Evolutionary conservation across 1,140 invertebrate genomes (phyloP).

Genomic region (Drosophila arizonae): DNA sequence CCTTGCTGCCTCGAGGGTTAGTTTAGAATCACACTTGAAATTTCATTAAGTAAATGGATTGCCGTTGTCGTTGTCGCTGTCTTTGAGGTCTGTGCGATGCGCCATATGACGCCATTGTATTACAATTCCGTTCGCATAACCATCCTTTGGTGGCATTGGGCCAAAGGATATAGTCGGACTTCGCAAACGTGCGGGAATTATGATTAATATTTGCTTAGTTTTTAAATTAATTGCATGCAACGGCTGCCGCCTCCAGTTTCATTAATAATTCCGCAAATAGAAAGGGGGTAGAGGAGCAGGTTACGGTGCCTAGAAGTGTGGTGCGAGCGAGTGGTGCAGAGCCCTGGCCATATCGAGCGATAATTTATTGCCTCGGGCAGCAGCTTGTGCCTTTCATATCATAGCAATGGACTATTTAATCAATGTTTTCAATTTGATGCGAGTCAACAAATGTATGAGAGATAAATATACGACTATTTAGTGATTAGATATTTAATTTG

Average conservation of each 20-base stretch:
- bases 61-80: conserved; percentile 21
- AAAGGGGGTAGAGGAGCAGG: background rate
- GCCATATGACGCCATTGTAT: conserved; percentile 73
- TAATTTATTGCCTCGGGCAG: conserved; percentile 4
- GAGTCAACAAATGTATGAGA: background rate
- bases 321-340: background rate
- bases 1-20: conserved; percentile 4
- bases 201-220: conserved; percentile 76
- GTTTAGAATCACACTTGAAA: conserved; percentile 71
- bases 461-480: background rate
- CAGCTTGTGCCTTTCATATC: conserved; percentile 32
- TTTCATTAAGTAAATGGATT: conserved; percentile 78
- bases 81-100: conserved; percentile 59
- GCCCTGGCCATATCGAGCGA: conserved; percentile 1
- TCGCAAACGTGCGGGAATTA: conserved; percentile 57
- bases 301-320: no score
- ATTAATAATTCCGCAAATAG: conserved; percentile 34
- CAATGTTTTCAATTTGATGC: conserved; percentile 18
- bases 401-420: conserved; percentile 18
- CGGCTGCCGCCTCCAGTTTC: conserved; percentile 18
- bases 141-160: conserved; percentile 5
- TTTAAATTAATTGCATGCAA: conserved; percentile 73
- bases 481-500: background rate
- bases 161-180: conserved; percentile 40
- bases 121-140: conserved; percentile 4